Conservation (phyloP, 2,888 invertebrate species). For the Tryphoninae sp. region DNA sequence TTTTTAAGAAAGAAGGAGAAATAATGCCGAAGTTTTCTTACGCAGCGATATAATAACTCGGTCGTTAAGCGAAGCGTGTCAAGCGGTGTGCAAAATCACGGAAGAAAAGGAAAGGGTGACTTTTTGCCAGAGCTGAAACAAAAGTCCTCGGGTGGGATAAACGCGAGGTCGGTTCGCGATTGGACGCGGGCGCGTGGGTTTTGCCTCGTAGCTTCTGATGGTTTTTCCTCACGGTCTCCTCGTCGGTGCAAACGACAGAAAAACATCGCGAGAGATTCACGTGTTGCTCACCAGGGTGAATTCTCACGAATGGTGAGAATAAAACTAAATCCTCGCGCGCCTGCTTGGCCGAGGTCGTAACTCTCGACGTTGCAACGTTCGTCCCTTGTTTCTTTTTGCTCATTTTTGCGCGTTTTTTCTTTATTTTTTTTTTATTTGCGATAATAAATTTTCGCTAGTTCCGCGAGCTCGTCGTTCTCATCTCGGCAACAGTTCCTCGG, state of each 20-base stretch:
- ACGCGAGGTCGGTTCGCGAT: slow-evolving; percentile 49
- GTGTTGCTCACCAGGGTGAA: slow-evolving; percentile 19
- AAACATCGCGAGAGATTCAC: slow-evolving; percentile 43
- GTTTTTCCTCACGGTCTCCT: slow-evolving; percentile 2
- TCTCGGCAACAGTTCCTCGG: slow-evolving; percentile 31
- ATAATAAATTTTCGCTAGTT: slow-evolving; percentile 16
- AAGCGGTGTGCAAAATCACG: slow-evolving; percentile 53
- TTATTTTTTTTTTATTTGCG: slow-evolving; percentile 16
- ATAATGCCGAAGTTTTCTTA: background rate
- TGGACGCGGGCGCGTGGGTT: slow-evolving; percentile 22
- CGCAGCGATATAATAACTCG: slow-evolving; percentile 14
- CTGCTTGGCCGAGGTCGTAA: background rate
- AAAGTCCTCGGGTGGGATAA: slow-evolving; percentile 41
- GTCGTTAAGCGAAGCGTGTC: slow-evolving; percentile 30
- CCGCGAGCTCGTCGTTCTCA: slow-evolving; percentile 1
- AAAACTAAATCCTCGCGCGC: slow-evolving; percentile 15
- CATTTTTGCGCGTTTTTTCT: background rate
- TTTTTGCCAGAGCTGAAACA: slow-evolving; percentile 48
- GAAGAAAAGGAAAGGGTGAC: slow-evolving; percentile 41
- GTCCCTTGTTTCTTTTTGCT: background rate
- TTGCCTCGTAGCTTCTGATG: slow-evolving; percentile 29
- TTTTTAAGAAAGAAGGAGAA: background rate
- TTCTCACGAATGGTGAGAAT: slow-evolving; percentile 54
- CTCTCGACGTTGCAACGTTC: slow-evolving; percentile 15
- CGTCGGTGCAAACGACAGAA: slow-evolving; percentile 31